Conservation (phyloP, 2,888 invertebrate genomes). For the Itoplectis maculator region DNA sequence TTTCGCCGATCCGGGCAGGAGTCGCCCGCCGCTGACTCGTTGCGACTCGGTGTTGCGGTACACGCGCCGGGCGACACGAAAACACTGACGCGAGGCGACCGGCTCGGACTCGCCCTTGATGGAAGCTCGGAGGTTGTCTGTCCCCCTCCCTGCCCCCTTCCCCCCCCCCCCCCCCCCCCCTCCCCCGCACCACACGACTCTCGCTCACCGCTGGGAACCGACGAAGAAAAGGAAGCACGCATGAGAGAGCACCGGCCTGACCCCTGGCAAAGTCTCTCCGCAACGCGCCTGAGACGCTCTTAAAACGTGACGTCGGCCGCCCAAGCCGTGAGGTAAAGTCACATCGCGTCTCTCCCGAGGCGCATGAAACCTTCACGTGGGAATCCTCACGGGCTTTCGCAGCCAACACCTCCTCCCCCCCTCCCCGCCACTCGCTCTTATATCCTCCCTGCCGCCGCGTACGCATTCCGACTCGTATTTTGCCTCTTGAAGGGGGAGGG, state of each 20-base stretch:
- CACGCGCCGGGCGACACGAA: too few species aligned
- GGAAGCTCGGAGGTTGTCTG: conserved; percentile 9
- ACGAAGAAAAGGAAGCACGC: conserved; percentile 70
- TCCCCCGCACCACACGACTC: conserved; percentile 23
- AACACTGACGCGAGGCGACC: too few species aligned
- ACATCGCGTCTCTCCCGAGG: conserved; percentile 43
- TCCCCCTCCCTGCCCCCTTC: too few species aligned
- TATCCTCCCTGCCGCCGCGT: too few species aligned
- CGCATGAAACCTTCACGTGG: conserved; percentile 63
- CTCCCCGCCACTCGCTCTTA: conserved; percentile 31
- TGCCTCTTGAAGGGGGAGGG: too few species aligned
- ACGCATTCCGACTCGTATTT: too few species aligned
- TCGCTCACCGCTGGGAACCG: conserved; percentile 50
- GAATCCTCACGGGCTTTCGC: conserved; percentile 50
- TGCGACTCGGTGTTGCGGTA: conserved; percentile 2
- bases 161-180: not conserved
- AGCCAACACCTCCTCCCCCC: conserved; percentile 47
- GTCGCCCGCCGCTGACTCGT: not conserved
- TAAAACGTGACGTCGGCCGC: conserved; percentile 60
- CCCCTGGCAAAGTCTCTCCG: conserved; percentile 26
- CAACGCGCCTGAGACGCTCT: conserved; percentile 47
- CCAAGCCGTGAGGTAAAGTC: conserved; percentile 37
- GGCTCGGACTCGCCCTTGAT: conserved; percentile 26
- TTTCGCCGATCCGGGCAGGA: not conserved
- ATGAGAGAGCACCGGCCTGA: conserved; percentile 69